Percentiles rank a stretch among this genome's conserved stretches.
These are phyloP conservation scores for Darevskia mixta DNA, from an alignment of 2,797 vertebrate species.

Conservation along the genomic window DNA sequence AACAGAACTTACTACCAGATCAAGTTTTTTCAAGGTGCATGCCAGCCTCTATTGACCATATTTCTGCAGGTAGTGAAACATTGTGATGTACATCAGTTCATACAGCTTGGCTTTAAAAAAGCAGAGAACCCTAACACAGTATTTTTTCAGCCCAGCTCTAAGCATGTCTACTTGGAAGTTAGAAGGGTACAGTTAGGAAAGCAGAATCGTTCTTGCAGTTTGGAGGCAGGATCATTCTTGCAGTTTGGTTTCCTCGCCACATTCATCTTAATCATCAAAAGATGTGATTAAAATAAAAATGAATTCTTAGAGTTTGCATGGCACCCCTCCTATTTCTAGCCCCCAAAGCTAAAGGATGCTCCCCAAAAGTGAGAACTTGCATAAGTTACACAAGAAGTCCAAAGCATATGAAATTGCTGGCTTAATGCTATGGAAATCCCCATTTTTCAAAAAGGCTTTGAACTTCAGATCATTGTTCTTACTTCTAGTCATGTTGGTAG, in stretches of 20 bases:
- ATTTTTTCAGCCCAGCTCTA: neutral
- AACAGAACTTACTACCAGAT: too few relatives aligned
- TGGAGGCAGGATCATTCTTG: neutral
- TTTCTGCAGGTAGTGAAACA: neutral
- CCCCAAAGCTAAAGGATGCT: neutral
- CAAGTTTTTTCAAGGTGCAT: too few relatives aligned
- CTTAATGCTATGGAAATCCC: neutral
- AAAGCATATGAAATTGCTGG: neutral
- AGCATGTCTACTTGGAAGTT: neutral
- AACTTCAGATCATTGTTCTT: neutral
- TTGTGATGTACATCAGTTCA: neutral
- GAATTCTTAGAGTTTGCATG: neutral
- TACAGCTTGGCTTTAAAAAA: neutral
- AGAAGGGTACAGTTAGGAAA: neutral
- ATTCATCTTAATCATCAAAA: neutral
- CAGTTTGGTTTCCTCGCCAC: neutral
- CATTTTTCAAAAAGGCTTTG: neutral
- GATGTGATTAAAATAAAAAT: neutral
- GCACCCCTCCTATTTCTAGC: neutral
- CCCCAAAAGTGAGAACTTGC: neutral
- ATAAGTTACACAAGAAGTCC: neutral
- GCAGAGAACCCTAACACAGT: neutral
- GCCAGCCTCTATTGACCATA: neutral
- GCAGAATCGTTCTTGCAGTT: neutral
- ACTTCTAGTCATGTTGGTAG: neutral